phyloP scores from a whole-genome alignment of 2,888 invertebrate genomes.

The Stegophylla sp. region DNA sequence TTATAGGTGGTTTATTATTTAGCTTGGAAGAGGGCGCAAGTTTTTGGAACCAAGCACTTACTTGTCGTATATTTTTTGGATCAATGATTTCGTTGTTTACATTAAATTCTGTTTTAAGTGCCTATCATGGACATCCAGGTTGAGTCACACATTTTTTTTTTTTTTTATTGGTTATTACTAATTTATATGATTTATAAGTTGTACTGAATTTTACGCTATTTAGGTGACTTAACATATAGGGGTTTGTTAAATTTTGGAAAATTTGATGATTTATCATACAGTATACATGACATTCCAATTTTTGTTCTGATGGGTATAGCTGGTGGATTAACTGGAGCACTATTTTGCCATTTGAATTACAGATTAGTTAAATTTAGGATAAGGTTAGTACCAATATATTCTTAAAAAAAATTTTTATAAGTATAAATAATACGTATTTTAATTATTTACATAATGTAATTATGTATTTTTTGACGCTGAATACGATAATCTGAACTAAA shows the following conservation, averaged over 20 bases:
- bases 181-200: neutral
- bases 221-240: slow-evolving; percentile 68
- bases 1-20: slow-evolving; percentile 88
- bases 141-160: slow-evolving; percentile 64
- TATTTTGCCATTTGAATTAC: slow-evolving; percentile 91
- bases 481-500: too few species aligned
- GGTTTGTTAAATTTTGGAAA: slow-evolving; percentile 97
- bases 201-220: neutral
- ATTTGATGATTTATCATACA: slow-evolving; percentile 81
- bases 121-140: slow-evolving; percentile 82
- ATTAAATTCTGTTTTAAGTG: slow-evolving; percentile 84
- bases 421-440: neutral
- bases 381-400: slow-evolving; percentile 67
- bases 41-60: slow-evolving; percentile 97
- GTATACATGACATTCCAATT: slow-evolving; percentile 83
- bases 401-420: neutral
- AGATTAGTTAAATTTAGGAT: slow-evolving; percentile 85
- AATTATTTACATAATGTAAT: too few species aligned
- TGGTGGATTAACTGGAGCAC: slow-evolving; percentile 88
- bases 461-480: too few species aligned
- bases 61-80: slow-evolving; percentile 96
- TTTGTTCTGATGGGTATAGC: slow-evolving; percentile 87
- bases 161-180: neutral
- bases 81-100: slow-evolving; percentile 95
- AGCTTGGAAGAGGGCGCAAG: slow-evolving; percentile 97